Base-by-base conservation (phyloP, 2,113 vertebrate genomes). In the Agelaius tricolor region DNA sequence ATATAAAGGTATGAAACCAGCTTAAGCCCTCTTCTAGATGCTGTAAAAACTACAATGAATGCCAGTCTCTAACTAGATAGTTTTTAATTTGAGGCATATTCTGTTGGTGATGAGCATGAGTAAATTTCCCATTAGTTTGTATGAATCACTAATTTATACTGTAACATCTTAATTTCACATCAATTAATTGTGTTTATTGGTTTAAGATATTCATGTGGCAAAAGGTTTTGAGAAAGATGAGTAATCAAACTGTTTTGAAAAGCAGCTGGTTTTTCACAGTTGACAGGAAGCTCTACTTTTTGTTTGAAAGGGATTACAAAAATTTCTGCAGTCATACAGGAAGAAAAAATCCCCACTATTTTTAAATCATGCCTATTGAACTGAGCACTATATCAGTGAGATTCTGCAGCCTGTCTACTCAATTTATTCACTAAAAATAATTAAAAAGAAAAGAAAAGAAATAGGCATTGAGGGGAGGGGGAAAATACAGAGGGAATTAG, bases 151-250 rank as follows among this genome's bases (percentile, higher is more conserved):
- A n/a, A n/a, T 74, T 77, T 63, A 71, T 86, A 67, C 72, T 77
- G 47, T 90, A 90, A 88, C 55, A 59, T 71, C 79, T 74, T 94
- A 68, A 94, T 91, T 94, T 95, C 66, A 55, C 59, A 79, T 93
- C 49, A 92, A 49, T 94, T 94, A 94, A 92, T 90, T 26, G 30
- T 86, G 47, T 63, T 92, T 86, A 81, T 78, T 75, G 20, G 51
- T 86, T 96, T 77, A 90, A 94, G 76, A 63, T 88, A 90, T 77
- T 86, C 51, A 81, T 16, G 55, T 71, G 61, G 49, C 82, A 84
- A 78, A 78, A 75, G 20, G 15, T 75, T 93, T 92, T 95, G 75
- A 84, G 75, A 88, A 92, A 85, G 30, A 83, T 88, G 85, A 94
- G 37, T 72, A 84, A 92, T 81, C 28, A 75, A 90, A 57, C 44